Conservation (phyloP, 2,113 vertebrate genomes). For the Trichomycterus rosablanca region DNA sequence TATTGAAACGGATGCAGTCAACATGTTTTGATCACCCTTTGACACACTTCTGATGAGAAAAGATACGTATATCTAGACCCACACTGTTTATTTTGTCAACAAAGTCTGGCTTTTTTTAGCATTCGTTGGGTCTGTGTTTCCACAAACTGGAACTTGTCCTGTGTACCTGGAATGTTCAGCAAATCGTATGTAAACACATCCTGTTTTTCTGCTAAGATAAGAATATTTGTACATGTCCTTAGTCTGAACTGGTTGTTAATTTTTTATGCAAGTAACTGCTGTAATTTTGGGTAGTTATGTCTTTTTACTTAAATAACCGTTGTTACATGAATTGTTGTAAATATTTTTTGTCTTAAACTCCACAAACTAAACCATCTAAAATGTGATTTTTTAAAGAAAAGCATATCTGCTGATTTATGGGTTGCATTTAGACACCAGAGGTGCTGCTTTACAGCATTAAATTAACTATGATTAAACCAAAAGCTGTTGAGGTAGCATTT, state of each 20-base stretch:
- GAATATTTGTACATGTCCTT: background rate
- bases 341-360: no score
- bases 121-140: slow-evolving; percentile 10
- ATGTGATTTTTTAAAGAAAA: no score
- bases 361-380: no score
- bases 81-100: slow-evolving; percentile 33
- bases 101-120: slow-evolving; percentile 22
- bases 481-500: no score
- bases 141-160: slow-evolving; percentile 7
- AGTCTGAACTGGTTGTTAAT: background rate
- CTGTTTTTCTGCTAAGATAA: background rate
- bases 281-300: no score
- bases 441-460: no score
- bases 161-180: background rate
- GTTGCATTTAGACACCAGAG: no score
- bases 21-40: slow-evolving; percentile 23
- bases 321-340: background rate
- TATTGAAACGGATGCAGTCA: no score
- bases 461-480: no score
- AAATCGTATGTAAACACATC: slow-evolving; percentile 1
- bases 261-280: no score
- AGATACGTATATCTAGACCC: slow-evolving; percentile 6
- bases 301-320: no score
- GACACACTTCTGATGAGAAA: slow-evolving; percentile 24
- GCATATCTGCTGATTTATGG: no score